Percentiles rank a stretch among this genome's conserved stretches.
Conservation (phyloP, 2,113 vertebrate species). For the Sardina pilchardus region DNA sequence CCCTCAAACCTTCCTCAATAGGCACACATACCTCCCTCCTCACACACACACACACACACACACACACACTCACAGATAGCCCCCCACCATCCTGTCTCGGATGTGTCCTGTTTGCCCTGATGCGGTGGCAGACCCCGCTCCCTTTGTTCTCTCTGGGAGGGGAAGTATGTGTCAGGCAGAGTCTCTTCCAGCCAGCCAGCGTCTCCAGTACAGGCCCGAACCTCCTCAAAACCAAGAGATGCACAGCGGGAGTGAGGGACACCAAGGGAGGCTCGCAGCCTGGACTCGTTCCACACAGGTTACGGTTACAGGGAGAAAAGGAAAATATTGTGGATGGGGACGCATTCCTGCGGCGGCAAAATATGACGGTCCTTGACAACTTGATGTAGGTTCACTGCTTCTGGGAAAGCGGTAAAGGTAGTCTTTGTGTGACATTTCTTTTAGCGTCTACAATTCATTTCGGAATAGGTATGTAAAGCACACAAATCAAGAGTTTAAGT, state of each 20-base stretch:
- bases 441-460: not conserved
- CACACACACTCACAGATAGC: not conserved
- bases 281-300: not conserved
- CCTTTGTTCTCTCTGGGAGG: conserved; percentile 19
- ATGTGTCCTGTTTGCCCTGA: conserved; percentile 18
- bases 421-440: not conserved
- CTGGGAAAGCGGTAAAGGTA: not conserved
- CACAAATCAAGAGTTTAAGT: not conserved
- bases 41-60: conserved; percentile 18
- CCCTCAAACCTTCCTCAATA: not conserved
- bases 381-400: not conserved
- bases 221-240: not conserved
- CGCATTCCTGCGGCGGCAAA: not conserved
- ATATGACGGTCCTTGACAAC: not conserved
- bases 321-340: not conserved
- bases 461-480: not conserved
- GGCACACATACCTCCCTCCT: conserved; percentile 15
- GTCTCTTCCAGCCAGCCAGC: conserved; percentile 14
- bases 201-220: not conserved
- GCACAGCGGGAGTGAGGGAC: not conserved
- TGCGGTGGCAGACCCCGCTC: not conserved
- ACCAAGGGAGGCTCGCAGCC: not conserved
- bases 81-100: not conserved
- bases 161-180: conserved; percentile 26
- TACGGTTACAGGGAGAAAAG: not conserved